These are phyloP conservation scores for Pelusios castaneus DNA, from an alignment of 2,113 vertebrate species.

Conservation along the genomic window DNA sequence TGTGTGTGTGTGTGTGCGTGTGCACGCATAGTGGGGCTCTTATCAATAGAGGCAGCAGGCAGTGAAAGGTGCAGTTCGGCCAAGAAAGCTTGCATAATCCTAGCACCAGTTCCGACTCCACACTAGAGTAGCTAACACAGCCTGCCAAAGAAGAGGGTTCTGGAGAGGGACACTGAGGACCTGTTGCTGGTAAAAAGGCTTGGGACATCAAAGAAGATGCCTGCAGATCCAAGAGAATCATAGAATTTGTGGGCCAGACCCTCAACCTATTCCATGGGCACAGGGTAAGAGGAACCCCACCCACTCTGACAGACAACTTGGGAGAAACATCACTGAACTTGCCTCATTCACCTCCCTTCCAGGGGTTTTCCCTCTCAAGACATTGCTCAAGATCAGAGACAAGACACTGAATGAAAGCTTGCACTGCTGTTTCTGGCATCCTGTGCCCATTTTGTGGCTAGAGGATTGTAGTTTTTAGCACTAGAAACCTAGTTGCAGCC, in stretches of 20 bases:
- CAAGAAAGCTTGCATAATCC: rapidly evolving
- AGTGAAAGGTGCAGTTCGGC: not conserved
- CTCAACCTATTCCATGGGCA: not conserved
- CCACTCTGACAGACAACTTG: not conserved
- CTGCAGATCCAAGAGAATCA: rapidly evolving
- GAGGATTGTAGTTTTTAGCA: not conserved
- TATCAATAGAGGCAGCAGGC: rapidly evolving
- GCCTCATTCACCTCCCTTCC: not conserved
- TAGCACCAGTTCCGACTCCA: rapidly evolving
- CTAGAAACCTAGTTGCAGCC: not conserved
- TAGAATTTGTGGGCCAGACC: not conserved
- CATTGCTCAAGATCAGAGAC: slow-evolving; percentile 45
- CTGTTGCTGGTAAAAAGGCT: not conserved
- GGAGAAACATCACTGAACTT: not conserved
- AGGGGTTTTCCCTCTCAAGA: not conserved
- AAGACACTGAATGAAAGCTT: slow-evolving; percentile 25
- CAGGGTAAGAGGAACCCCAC: not conserved
- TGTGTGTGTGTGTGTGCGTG: no score
- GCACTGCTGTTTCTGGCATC: not conserved
- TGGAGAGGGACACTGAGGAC: not conserved
- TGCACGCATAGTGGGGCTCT: not conserved
- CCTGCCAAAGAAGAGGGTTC: not conserved
- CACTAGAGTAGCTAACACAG: rapidly evolving
- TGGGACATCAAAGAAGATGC: not conserved
- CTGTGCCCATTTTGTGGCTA: rapidly evolving